Base-by-base conservation (phyloP, 2,888 invertebrate species). In the Gastracanthus pulcherrimus region DNA sequence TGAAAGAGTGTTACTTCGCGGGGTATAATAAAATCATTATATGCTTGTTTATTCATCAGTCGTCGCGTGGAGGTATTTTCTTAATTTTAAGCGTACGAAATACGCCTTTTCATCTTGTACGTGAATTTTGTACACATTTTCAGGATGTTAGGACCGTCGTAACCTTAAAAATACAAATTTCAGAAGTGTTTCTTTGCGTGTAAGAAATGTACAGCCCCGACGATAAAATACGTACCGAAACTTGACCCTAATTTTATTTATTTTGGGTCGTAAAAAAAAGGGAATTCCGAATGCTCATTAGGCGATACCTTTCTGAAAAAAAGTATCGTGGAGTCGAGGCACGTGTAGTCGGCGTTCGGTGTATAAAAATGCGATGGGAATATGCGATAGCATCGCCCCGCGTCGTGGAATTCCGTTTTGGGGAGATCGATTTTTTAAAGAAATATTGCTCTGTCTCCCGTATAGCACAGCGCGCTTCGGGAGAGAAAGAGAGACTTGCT, bases 401-500 rank as follows among this genome's bases (percentile, higher is more conserved):
- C 55, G 55, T 41, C 70, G 36, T 41, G 78, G 82, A 82, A 82
- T 82, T 78, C 34, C 58, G 82, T 70, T 82, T 78, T 58, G 55
- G 71, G 48, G 77, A 58, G 78, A 78, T 82, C 70, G 75, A 78
- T 82, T 78, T 80, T 76, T 75, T 75, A 51, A 78, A 82, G 78
- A 75, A 75, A 82, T 75, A 75, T 78, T 26, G 58, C 66, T 36
- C 70, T 55, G 13, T 48, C 26, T 58, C 41, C n/a, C 13, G 11
- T 19, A 55, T 41, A n/a, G n/a, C 9, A 7, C 0, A 55, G 66
- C 55, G n/a, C n/a, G n/a, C n/a, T n/a, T n/a, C n/a, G n/a, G n/a
- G n/a, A n/a, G n/a, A n/a, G n/a, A n/a, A n/a, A n/a, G n/a, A n/a
- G n/a, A n/a, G 45, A 76, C 38, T 71, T 60, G 36, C 78, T 74